Percentiles rank a stretch among this genome's conserved stretches.
Evolutionary conservation across 2,797 vertebrate species (phyloP).

Genomic region (Cephalopachus bancanus): DNA sequence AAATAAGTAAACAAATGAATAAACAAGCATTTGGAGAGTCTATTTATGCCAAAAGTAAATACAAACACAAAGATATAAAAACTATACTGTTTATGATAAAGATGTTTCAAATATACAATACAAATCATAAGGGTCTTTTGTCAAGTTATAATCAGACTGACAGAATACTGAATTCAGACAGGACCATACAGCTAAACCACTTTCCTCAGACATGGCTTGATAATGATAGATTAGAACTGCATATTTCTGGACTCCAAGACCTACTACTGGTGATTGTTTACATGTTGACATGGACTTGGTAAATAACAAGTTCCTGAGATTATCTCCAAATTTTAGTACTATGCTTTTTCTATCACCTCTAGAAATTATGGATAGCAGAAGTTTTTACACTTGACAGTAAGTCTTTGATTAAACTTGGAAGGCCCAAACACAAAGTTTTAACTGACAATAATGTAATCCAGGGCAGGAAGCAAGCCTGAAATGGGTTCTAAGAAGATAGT

Average conservation of each 20-base stretch:
- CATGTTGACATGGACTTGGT: not conserved
- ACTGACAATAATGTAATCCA: slow-evolving; percentile 55
- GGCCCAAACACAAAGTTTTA: slow-evolving; percentile 9
- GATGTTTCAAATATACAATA: not conserved
- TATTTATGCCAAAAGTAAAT: not conserved
- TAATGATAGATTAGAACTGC: not conserved
- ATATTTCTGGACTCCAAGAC: not conserved
- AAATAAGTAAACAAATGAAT: not conserved
- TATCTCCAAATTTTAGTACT: not conserved
- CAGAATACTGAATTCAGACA: not conserved
- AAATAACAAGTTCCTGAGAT: not conserved
- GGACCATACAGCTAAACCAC: not conserved
- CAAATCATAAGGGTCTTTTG: not conserved
- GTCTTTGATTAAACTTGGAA: slow-evolving; percentile 65
- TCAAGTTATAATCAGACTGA: slow-evolving; percentile 3
- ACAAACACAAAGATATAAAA: not conserved
- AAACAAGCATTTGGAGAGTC: not conserved
- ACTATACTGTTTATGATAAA: not conserved
- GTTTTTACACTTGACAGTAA: slow-evolving; percentile 46
- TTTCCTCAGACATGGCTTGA: not conserved
- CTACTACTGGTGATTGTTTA: not conserved
- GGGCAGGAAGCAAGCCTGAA: slow-evolving; percentile 68
- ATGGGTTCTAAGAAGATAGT: slow-evolving; percentile 69
- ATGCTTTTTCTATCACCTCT: not conserved
- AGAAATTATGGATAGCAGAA: slow-evolving; percentile 28